Conservation (phyloP, 2,888 invertebrate species). For the Hypolimnas misippus region DNA sequence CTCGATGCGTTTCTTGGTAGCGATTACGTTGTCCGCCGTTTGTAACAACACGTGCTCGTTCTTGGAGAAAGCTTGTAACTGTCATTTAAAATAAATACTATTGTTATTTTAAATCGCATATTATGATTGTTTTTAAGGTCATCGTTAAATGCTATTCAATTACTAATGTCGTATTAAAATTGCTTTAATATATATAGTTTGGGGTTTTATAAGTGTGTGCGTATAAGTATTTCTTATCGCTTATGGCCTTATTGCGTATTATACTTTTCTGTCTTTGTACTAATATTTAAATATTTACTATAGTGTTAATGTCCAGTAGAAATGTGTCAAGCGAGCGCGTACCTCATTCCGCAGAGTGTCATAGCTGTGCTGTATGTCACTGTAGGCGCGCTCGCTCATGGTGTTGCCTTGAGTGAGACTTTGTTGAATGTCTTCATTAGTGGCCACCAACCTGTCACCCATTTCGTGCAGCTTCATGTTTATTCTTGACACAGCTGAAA, state of each 20-base stretch:
- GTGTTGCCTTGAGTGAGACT: slow-evolving; percentile 83
- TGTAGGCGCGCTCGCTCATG: slow-evolving; percentile 82
- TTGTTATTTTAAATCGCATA: too few species aligned
- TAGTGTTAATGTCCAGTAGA: neutral
- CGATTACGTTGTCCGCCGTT: slow-evolving; percentile 92
- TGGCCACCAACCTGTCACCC: slow-evolving; percentile 74
- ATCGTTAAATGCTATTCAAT: too few species aligned
- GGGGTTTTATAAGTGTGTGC: too few species aligned
- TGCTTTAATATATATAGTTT: too few species aligned
- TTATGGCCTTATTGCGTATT: too few species aligned
- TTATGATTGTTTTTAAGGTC: too few species aligned
- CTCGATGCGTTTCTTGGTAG: slow-evolving; percentile 92
- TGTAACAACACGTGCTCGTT: slow-evolving; percentile 91
- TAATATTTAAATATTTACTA: neutral
- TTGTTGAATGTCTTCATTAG: slow-evolving; percentile 84
- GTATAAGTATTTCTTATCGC: too few species aligned
- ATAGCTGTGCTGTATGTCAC: slow-evolving; percentile 81
- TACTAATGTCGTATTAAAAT: too few species aligned
- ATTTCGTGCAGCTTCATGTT: slow-evolving; percentile 81
- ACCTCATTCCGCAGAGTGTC: slow-evolving; percentile 82
- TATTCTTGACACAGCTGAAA: slow-evolving; percentile 70
- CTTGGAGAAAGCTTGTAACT: slow-evolving; percentile 86
- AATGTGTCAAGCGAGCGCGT: neutral
- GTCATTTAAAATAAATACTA: slow-evolving; percentile 14
- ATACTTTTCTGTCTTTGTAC: neutral